phyloP scores from a whole-genome alignment of 2,797 vertebrate species.

The Fratercula arctica region DNA sequence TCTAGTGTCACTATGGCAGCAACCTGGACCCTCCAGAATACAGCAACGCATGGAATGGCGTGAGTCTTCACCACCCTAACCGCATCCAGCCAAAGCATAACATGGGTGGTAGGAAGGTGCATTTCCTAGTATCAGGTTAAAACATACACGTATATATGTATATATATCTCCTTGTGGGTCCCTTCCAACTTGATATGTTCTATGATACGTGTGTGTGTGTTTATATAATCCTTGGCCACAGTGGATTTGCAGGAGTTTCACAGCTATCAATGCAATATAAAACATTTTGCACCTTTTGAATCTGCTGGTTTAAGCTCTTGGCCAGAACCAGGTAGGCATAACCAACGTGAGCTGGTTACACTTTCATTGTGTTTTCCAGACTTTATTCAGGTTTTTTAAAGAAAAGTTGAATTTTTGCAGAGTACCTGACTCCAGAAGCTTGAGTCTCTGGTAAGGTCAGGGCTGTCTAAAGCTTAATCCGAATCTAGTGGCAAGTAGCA shows the following conservation, averaged over 20 bases:
- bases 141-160: neutral
- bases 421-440: neutral
- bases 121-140: neutral
- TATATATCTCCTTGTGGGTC: neutral
- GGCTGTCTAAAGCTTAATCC: neutral
- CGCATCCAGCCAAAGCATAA: neutral
- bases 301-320: neutral
- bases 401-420: neutral
- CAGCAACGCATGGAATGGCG: neutral
- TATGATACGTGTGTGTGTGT: rapidly evolving
- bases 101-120: neutral
- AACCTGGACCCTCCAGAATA: neutral
- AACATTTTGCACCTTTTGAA: neutral
- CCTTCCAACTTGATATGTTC: neutral
- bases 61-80: neutral
- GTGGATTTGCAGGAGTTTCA: neutral
- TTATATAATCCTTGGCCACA: no score
- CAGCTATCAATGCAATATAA: no score
- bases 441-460: neutral
- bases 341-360: rapidly evolving
- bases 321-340: neutral
- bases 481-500: neutral
- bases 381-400: rapidly evolving
- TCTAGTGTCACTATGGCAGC: neutral
- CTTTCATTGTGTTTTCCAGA: neutral